Percentiles rank a stretch among this genome's conserved stretches.
Conservation (phyloP, 2,888 invertebrate genomes). For the Smittia sp. region DNA sequence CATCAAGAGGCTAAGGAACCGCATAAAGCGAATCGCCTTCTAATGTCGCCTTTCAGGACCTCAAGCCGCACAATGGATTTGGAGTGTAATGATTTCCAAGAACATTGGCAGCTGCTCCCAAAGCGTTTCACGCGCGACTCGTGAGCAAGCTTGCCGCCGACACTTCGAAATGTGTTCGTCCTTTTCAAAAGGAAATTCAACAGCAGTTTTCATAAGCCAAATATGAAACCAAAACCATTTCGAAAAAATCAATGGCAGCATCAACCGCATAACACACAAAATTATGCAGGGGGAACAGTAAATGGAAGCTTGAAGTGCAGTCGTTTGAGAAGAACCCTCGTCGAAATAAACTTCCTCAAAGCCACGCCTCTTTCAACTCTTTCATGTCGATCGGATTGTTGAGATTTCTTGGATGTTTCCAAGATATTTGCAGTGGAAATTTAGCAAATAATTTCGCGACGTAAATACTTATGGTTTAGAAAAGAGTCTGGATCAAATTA, state of each 20-base stretch:
- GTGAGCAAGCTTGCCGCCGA: neutral
- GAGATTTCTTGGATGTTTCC: neutral
- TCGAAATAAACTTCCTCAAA: neutral
- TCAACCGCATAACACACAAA: constrained; percentile 14
- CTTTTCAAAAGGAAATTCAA: neutral
- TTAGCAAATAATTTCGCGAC: neutral
- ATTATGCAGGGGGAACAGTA: constrained; percentile 21
- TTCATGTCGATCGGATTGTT: neutral
- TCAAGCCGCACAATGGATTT: constrained; percentile 26
- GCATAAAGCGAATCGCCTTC: constrained; percentile 11
- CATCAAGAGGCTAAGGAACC: neutral
- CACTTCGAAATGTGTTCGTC: neutral
- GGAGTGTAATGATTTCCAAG: constrained; percentile 20
- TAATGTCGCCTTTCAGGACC: neutral
- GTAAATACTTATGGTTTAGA: too few species aligned
- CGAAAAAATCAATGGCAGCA: constrained; percentile 34
- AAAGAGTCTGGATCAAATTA: too few species aligned
- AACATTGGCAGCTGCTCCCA: constrained; percentile 20
- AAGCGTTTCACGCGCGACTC: constrained; percentile 28
- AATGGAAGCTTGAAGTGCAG: neutral
- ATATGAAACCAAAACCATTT: neutral
- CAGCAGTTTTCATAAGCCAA: neutral
- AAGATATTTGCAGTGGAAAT: neutral
- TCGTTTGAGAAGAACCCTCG: constrained; percentile 17
- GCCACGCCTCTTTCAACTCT: constrained; percentile 20